Base-by-base conservation (phyloP, 2,113 vertebrate genomes). In the Oncorhynchus mykiss region DNA sequence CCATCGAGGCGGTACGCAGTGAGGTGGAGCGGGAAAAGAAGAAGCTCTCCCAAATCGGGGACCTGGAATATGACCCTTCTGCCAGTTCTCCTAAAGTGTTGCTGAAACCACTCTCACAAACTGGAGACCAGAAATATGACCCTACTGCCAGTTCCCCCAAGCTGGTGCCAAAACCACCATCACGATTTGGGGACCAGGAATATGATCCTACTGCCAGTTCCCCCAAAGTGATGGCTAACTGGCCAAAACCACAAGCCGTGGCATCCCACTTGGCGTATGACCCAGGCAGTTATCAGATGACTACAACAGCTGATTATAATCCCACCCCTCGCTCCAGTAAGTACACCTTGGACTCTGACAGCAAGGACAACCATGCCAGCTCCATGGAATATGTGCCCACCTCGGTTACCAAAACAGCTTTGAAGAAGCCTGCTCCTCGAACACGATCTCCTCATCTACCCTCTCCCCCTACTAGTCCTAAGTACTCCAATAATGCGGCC, bases 21-120 rank as follows among this genome's bases (percentile, higher is more conserved):
- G 93, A 99, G 88, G 95, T 99, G 82, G 98, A 99, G 88, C 93
- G 92, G 65, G 96, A 99, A 77, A 95, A 96, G 89, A 94, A 94
- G 81, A 98, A 96, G 76, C 91, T 95, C 5, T 95, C 90, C 57
- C 88, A 78, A 39, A 97, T 99, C 0, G 95, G 94, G 73, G 95
- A 98, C 59, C 94, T 88, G 89, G 7, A 86, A 16, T 24, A 95
- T 87, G 78, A 80, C 84, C 77, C 92, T 85, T 7, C 82, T 24
- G 0, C 87, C 86, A 57, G 34, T 3, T 22, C 7, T 14, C 73
- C 86, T 24, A 72, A 72, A 18, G 62, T 73, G 27, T 48, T 82
- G 2, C 68, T 14, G 49, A 20, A 29, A 14, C 75, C 84, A 77
- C 31, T 24, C 16, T 27, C 54, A 5, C 54, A 67, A 29, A 31